phyloP scores from a whole-genome alignment of 2,888 invertebrate genomes.

The Dynastes hyllus region DNA sequence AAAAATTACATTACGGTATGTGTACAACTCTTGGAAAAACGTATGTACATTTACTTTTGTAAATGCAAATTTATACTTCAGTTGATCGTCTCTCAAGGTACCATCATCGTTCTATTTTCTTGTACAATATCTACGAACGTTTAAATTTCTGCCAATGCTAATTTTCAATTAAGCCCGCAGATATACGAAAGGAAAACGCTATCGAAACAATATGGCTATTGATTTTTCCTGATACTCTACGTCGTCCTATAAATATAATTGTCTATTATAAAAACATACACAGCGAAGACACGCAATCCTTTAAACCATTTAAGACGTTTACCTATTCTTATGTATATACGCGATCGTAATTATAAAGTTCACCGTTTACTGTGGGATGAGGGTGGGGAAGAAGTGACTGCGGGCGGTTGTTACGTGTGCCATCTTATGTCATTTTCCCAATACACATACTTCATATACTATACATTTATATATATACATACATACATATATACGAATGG shows the following conservation, averaged over 20 bases:
- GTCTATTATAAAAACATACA: slow-evolving; percentile 53
- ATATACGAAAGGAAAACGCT: slow-evolving; percentile 36
- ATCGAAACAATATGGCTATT: slow-evolving; percentile 43
- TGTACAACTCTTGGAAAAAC: too few relatives aligned
- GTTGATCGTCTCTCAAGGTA: neutral
- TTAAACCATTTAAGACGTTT: slow-evolving; percentile 47
- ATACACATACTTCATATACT: slow-evolving; percentile 37
- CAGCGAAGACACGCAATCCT: slow-evolving; percentile 50
- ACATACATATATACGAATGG: slow-evolving; percentile 9
- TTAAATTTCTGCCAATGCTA: slow-evolving; percentile 25
- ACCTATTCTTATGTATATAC: slow-evolving; percentile 48
- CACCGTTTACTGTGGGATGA: slow-evolving; percentile 28
- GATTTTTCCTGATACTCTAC: slow-evolving; percentile 47
- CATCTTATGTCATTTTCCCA: slow-evolving; percentile 40
- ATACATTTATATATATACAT: neutral
- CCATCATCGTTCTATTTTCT: neutral
- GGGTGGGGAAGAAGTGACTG: slow-evolving; percentile 26
- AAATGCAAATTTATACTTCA: neutral
- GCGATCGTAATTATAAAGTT: slow-evolving; percentile 47
- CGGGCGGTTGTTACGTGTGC: slow-evolving; percentile 35
- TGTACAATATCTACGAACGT: neutral
- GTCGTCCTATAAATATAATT: slow-evolving; percentile 52
- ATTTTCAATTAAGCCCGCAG: slow-evolving; percentile 37
- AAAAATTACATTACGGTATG: too few relatives aligned
- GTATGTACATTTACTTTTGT: neutral